phyloP scores from a whole-genome alignment of 2,797 vertebrate species.

The Remorina albescens region DNA sequence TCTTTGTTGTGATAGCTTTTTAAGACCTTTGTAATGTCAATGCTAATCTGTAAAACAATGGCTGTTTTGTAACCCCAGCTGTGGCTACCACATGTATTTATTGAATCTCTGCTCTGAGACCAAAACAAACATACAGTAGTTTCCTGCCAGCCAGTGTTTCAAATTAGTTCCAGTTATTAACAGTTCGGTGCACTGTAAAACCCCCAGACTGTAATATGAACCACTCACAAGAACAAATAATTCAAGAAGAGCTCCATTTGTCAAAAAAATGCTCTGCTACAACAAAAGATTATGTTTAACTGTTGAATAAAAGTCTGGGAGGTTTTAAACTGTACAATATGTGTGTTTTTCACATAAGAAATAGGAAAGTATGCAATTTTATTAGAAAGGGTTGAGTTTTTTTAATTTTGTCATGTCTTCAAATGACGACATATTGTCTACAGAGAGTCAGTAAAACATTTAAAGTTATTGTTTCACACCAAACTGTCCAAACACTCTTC shows the following conservation, averaged over 20 bases:
- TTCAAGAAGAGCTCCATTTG: neutral
- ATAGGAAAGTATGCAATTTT: neutral
- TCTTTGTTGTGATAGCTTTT: no score
- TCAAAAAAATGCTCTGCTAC: neutral
- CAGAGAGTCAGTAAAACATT: no score
- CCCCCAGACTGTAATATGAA: neutral
- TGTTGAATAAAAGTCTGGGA: neutral
- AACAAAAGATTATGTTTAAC: neutral
- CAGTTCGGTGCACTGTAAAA: constrained; percentile 7
- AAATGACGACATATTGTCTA: no score
- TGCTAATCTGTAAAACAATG: neutral
- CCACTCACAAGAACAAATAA: neutral
- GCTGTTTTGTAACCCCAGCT: neutral
- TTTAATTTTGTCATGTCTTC: neutral
- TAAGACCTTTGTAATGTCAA: neutral
- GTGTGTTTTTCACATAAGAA: neutral
- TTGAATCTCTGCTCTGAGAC: constrained; percentile 13
- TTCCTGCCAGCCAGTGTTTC: constrained; percentile 19
- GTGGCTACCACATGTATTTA: constrained; percentile 16
- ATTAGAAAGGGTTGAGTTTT: neutral
- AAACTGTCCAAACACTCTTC: neutral
- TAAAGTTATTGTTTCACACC: neutral
- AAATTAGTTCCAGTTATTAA: constrained; percentile 27
- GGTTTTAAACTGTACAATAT: neutral
- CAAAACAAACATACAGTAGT: neutral